A percentile compares a stretch with the other conserved stretches of the same genome.
Evolutionary conservation across 53 echinoderm and acorn worm species (phyloP).

Genomic region (Paracentrotus lividus): DNA sequence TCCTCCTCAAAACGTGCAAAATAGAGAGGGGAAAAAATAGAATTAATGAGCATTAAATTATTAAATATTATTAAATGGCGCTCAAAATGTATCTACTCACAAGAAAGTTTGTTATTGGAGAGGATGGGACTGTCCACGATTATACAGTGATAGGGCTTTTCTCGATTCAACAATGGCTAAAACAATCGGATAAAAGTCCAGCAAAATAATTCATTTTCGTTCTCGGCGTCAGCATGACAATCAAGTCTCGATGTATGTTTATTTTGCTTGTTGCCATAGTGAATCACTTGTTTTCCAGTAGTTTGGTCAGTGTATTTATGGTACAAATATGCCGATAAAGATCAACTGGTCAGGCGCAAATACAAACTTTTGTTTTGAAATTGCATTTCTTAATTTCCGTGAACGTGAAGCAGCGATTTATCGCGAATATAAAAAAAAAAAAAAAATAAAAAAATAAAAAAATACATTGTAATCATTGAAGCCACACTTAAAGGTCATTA

Average conservation of each 20-base stretch:
- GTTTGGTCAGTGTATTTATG: neutral
- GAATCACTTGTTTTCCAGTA: conserved; percentile 26
- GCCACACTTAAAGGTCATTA: too few species aligned
- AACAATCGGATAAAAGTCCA: conserved; percentile 27
- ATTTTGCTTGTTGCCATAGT: conserved; percentile 18
- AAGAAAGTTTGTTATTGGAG: too few species aligned
- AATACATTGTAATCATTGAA: neutral
- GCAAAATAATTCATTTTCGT: conserved; percentile 23
- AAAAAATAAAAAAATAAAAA: neutral
- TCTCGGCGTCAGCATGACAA: conserved; percentile 11
- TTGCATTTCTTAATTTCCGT: neutral
- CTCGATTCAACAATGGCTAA: neutral
- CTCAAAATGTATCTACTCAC: too few species aligned
- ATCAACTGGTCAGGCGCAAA: conserved; percentile 13
- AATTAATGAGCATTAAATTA: too few species aligned
- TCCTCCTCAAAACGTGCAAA: too few species aligned
- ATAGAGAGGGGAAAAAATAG: too few species aligned
- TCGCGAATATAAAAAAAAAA: neutral
- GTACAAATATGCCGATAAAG: neutral
- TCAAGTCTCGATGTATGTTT: conserved; percentile 1
- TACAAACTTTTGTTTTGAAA: neutral
- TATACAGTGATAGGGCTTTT: neutral
- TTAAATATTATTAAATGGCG: too few species aligned
- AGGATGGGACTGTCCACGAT: too few species aligned
- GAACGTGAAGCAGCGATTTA: neutral